Evolutionary conservation across 2,113 vertebrate species (phyloP), one percentile per base, ranked within the genome.

Genomic region (Dasypus novemcinctus): DNA sequence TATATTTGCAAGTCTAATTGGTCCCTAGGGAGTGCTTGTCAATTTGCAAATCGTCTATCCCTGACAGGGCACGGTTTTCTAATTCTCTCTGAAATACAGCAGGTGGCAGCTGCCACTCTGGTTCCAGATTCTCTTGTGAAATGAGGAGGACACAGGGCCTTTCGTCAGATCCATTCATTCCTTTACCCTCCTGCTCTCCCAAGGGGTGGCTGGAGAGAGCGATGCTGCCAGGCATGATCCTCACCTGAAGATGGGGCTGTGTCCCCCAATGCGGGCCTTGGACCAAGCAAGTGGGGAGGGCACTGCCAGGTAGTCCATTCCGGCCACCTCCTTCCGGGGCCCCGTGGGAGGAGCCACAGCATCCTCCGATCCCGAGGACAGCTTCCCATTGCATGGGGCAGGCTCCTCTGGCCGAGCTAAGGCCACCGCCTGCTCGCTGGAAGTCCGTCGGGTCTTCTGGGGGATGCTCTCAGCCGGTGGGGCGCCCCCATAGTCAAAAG

Each of bases 261-360:
- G 99, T 61, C 99, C 98, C n/a, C 98, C 99, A 93, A 99, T 98
- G 61, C 99, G 98, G 64, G 98, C 99, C 97, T 99, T 98, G n/a
- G 99, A 99, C 99, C 99, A 99, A 85, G 98, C 98, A 74, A 99
- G 96, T 10, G 99, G 98, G 29, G 99, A 98, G 7, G 99, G 99
- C n/a, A 99, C 99, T 11, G 99, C 99, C 95, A 99, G 98, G 97
- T 99, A 99, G 98, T 99, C 99, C 99, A 99, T 99, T 88, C 99
- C 98, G 0, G 97, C 95, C 54, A 97, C 97, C 97, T 98, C 98
- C 97, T 99, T 99, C 87, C 98, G 98, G 57, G 94, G 72, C 80
- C 99, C 98, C 93, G 97, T 98, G 5, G 99, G 98, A 95, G 96
- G 90, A 25, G 71, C 81, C 41, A 52, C 59, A 1, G 97, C 98